phyloP scores from a whole-genome alignment of 2,113 vertebrate genomes.

The Takifugu flavidus region DNA sequence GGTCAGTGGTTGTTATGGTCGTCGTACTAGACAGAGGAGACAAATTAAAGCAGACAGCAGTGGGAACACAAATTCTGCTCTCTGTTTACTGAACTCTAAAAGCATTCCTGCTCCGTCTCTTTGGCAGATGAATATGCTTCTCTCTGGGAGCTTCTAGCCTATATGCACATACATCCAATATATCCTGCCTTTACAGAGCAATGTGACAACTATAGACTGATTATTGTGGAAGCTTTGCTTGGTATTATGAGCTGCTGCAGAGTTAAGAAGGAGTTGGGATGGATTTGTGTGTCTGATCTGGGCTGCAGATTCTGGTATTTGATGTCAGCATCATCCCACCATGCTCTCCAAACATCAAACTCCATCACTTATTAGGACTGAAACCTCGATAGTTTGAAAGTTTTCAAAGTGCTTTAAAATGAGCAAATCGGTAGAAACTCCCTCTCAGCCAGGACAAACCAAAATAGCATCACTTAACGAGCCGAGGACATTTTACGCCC shows the following conservation, averaged over 20 bases:
- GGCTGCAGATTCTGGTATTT: too few species aligned
- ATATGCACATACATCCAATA: too few species aligned
- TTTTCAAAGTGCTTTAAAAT: slow-evolving; percentile 6
- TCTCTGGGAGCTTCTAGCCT: background rate
- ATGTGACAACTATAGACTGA: too few species aligned
- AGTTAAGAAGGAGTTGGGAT: too few species aligned
- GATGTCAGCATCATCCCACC: too few species aligned
- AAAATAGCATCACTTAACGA: slow-evolving; percentile 7
- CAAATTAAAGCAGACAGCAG: slow-evolving; percentile 48
- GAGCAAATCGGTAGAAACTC: background rate
- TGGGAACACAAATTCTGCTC: slow-evolving; percentile 48
- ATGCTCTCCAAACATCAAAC: too few species aligned
- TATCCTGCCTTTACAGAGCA: background rate
- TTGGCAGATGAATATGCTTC: slow-evolving; percentile 10
- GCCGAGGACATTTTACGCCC: slow-evolving; percentile 11
- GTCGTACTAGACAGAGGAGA: slow-evolving; percentile 8
- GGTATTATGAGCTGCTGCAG: too few species aligned
- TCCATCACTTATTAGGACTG: too few species aligned
- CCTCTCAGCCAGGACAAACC: slow-evolving; percentile 3
- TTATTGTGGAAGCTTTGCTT: too few species aligned
- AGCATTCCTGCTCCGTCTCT: slow-evolving; percentile 42
- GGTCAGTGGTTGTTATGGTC: slow-evolving; percentile 19
- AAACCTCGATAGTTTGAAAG: background rate
- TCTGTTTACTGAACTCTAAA: slow-evolving; percentile 33
- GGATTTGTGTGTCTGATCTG: too few species aligned